phyloP scores from a whole-genome alignment of 2,888 invertebrate genomes.

The Chymomyza fuscimana region DNA sequence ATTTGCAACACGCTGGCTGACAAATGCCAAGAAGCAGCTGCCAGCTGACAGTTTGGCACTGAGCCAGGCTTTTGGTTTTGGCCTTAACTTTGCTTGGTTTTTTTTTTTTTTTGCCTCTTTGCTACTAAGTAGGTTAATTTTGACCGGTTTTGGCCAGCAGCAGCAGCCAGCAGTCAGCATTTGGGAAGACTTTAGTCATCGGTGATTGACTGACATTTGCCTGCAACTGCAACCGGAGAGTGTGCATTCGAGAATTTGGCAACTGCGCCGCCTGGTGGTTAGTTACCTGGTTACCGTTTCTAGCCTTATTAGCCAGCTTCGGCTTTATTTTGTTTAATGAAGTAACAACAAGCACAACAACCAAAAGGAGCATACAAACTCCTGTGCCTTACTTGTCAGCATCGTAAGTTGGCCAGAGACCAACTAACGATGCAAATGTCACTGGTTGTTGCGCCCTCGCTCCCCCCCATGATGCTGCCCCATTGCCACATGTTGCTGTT shows the following conservation, averaged over 20 bases:
- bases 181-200: slow-evolving; percentile 46
- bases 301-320: slow-evolving; percentile 55
- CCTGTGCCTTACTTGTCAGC: slow-evolving; percentile 29
- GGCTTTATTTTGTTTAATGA: slow-evolving; percentile 54
- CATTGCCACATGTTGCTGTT: slow-evolving; percentile 10
- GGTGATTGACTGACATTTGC: slow-evolving; percentile 58
- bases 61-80: slow-evolving; percentile 11
- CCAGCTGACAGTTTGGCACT: slow-evolving; percentile 17
- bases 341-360: slow-evolving; percentile 48
- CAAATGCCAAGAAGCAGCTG: slow-evolving; percentile 8
- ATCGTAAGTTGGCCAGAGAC: background rate
- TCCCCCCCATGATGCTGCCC: background rate
- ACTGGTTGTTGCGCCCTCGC: slow-evolving; percentile 18
- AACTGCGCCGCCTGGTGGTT: background rate
- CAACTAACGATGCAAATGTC: slow-evolving; percentile 58
- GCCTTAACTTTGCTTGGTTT: background rate
- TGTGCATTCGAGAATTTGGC: background rate
- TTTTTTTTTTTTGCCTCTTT: background rate
- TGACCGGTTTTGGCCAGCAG: slow-evolving; percentile 64
- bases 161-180: slow-evolving; percentile 40
- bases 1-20: slow-evolving; percentile 1
- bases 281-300: background rate
- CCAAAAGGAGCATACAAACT: background rate
- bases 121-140: slow-evolving; percentile 74
- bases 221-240: background rate